Conservation (phyloP, 2,888 invertebrate species). For the Seira ritae region DNA sequence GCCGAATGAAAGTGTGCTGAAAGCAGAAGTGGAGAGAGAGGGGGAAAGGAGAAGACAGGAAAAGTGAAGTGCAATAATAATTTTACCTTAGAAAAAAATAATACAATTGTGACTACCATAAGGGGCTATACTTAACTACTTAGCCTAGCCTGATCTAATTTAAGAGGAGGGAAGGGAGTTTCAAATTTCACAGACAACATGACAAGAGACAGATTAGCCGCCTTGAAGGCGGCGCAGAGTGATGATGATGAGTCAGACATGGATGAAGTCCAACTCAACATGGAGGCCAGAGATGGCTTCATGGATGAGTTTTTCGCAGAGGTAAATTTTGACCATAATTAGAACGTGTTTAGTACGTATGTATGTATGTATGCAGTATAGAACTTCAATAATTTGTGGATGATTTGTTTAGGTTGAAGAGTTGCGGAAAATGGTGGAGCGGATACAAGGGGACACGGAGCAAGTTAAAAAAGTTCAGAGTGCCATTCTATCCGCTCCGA, state of each 20-base stretch:
- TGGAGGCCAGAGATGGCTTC: conserved; percentile 93
- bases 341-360: no score
- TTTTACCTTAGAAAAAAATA: not conserved
- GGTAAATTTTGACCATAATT: conserved; percentile 79
- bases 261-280: conserved; percentile 96
- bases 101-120: conserved; percentile 12
- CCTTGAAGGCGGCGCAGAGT: conserved; percentile 87
- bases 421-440: conserved; percentile 65
- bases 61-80: conserved; percentile 18
- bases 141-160: not conserved
- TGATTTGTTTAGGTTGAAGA: conserved; percentile 54
- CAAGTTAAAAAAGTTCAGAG: conserved; percentile 66
- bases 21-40: not conserved
- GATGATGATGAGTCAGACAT: conserved; percentile 96
- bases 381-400: no score
- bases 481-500: conserved; percentile 65
- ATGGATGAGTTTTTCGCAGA: conserved; percentile 99
- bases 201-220: conserved; percentile 67
- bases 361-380: no score
- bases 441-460: conserved; percentile 63
- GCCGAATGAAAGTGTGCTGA: not conserved
- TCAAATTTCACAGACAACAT: conserved; percentile 38
- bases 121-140: conserved; percentile 17
- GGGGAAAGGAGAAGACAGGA: not conserved
- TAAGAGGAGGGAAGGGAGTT: not conserved